Evolutionary conservation across 2,113 vertebrate genomes (phyloP), one percentile per base, ranked within the genome.

Genomic region (Choloepus hoffmanni): DNA sequence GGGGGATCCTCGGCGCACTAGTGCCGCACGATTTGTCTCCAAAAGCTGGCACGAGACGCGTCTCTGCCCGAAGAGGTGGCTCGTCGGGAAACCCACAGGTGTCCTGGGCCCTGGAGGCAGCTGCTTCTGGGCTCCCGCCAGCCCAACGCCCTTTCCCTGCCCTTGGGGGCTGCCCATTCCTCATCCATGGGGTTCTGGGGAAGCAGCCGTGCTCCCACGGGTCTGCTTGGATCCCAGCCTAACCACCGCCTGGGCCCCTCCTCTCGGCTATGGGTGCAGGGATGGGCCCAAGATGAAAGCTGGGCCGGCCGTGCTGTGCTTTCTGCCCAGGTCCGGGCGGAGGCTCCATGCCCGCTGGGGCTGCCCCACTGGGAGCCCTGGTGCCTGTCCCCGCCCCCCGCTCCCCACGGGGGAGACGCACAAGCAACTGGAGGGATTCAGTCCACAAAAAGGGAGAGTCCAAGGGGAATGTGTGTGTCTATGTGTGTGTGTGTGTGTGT

Each of bases 1-100:
- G 18, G 72, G 0, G 2, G 4, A 4, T 19, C 62, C 26, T 79
- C 18, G 0, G 43, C 6, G 45, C 72, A 24, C 68, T 9, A 1
- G 11, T 0, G 5, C 40, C 18, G 1, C 0, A 0, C 14, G 19
- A 1, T n/a, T 21, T 16, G 43, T 63, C 36, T 72, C 53, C 2
- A 19, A 4, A 73, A 9, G 14, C 15, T 7, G 12, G 23, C 53
- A 5, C 50, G 55, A 11, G 13, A 4, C 0, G 2, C 13, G 19
- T 63, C 30, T n/a, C 2, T 11, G n/a, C 60, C 11, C 8, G 40
- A 12, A 19, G 60, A 55, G 48, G 45, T 3, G 10, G n/a, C 28
- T 45, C 30, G 33, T 12, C 48, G 24, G 48, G 7, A 12, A 6
- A 7, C 40, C 36, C 0, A 0, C 36, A 36, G 12, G 12, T 19